Evolutionary conservation across 1,140 invertebrate species (phyloP), one percentile per base, ranked within the genome.

Genomic region (Drosophila arawakana): DNA sequence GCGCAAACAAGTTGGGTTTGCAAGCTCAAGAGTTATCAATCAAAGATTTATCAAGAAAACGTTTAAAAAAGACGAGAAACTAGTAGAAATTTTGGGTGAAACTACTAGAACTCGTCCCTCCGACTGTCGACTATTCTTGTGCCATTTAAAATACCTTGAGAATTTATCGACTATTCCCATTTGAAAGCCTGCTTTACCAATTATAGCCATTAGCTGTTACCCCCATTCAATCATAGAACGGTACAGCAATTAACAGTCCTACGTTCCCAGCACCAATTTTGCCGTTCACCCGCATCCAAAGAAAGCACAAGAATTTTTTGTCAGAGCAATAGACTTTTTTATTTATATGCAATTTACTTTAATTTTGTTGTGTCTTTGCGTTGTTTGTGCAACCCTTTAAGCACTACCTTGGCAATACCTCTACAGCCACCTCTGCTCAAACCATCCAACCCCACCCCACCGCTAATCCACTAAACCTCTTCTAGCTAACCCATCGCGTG

Each of bases 331-430:
- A 75, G 73, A 75, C 68, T 80, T 61, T 81, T 82, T 89, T 89
- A 89, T 89, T 89, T 89, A 89, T 89, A 78, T 84, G 84, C 80
- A 89, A 84, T 89, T 89, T 81, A 63, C 61, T 67, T 77, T 60
- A 7, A 44, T 54, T 25, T 46, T 50, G 8, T 76, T 59, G 25
- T 41, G 59, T 10, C 11, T 60, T 43, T 49, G 15, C 30, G 7
- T 67, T 57, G 57, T 71, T 76, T 80, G 76, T 80, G 76, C 73
- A 88, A 86, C 82, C 82, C 82, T 84, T 84, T 69, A 15, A 10
- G n/a, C 37, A n/a, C 54, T 37, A 59, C 44, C 55, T 68, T 59
- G n/a, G 25, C 25, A 30, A 3, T 30, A 30, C 25, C 3, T 2
- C 25, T 30, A 30, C 18, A 21, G 1, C 18, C 18, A 2, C 3